Conservation (phyloP, 1,140 invertebrate genomes). For the Caenorhabditis tropicalis region DNA sequence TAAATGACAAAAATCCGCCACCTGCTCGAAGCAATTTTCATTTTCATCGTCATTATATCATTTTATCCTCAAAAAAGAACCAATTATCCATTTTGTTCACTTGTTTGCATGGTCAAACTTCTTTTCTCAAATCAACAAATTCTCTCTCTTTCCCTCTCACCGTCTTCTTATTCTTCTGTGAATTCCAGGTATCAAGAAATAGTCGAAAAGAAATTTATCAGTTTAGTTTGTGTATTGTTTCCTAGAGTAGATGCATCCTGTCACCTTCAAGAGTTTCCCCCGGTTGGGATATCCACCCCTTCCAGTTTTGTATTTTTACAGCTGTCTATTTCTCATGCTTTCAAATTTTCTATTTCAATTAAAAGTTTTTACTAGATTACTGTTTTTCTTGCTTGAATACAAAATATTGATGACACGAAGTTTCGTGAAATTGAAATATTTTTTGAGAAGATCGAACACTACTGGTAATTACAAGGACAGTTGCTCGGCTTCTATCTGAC, state of each 20-base stretch:
- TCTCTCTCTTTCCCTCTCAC: slow-evolving; percentile 19
- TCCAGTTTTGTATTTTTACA: slow-evolving; percentile 1
- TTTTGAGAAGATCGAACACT: no score
- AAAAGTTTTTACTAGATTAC: slow-evolving; percentile 15
- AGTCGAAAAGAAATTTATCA: slow-evolving; percentile 26
- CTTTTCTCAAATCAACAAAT: not conserved
- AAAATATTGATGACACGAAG: no score
- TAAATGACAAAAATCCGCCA: slow-evolving; percentile 10
- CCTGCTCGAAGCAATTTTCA: slow-evolving; percentile 16
- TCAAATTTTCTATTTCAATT: not conserved
- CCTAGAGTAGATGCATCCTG: slow-evolving; percentile 11
- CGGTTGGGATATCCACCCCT: not conserved
- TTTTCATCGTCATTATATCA: slow-evolving; percentile 22
- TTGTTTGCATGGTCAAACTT: slow-evolving; percentile 6
- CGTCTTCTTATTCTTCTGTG: not conserved
- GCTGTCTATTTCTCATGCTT: slow-evolving; percentile 22
- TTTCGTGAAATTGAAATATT: no score
- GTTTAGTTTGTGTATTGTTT: not conserved
- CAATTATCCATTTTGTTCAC: not conserved
- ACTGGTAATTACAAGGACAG: no score
- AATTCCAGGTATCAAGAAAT: slow-evolving; percentile 27
- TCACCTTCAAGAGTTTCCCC: not conserved
- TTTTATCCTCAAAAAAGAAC: not conserved
- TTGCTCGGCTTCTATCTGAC: no score
- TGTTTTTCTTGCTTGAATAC: not conserved